Evolutionary conservation across 35 echinoderm and acorn worm genomes (phyloP), one percentile per base, ranked within the genome.

Genomic region (Stichopus chloronotus): DNA sequence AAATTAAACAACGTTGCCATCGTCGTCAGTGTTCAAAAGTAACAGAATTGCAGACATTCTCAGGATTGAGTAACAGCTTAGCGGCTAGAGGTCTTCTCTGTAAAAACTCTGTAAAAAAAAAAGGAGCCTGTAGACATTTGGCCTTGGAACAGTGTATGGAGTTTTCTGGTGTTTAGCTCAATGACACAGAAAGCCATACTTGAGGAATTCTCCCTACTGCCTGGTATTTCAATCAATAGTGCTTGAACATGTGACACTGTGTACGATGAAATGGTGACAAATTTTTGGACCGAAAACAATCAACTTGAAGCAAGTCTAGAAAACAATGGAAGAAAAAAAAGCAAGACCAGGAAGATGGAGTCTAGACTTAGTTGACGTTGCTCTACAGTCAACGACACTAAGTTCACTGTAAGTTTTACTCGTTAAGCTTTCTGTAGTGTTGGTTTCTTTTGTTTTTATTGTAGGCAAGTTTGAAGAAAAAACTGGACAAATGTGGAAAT

Each of bases 351-450:
- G 80, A 55, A 83, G 80, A 55, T 83, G 80, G 80, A 83, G 80
- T 83, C 12, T 83, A 4, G 80, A 83, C 25, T 56, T 83, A 19
- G 80, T 83, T 53, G 80, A 83, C 55, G 80, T 83, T 19, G 12
- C 80, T 53, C 52, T 83, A 19, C 80, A 56, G 14, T 52, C 80
- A 55, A 6, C 80, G 8, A 10, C 80, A n/a, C n/a, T 83, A 24
- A 83, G 55, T 55, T 56, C 80, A 19, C 55, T 83, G 80, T 83
- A 83, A 83, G 80, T 83, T 55, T 55, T 55, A 4, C 7, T 56
- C 52, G 23, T 1, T 71, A 71, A 71, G n/a, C 2, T 71, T 71
- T 11, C n/a, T 71, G 65, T 13, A 71, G 11, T 71, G 11, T n/a
- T 43, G 0, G 30, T 3, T 43, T 43, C 30, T 43, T 43, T 43